Evolutionary conservation across 2,797 vertebrate species (phyloP), one percentile per base, ranked within the genome.

Genomic region (Platyrinchus mystaceus): DNA sequence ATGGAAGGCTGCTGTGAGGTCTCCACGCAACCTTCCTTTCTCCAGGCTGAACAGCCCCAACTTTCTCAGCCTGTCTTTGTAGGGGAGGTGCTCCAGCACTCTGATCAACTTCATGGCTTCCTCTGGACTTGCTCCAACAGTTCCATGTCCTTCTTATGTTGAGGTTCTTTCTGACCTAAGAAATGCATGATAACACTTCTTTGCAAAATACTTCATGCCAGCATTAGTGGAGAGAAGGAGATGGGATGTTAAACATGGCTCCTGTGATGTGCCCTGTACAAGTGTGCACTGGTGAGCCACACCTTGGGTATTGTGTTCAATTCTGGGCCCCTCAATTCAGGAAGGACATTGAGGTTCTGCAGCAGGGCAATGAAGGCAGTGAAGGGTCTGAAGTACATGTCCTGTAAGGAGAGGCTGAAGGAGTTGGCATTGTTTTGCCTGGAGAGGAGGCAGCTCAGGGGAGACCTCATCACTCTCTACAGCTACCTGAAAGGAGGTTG

Each of bases 391-490:
- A 13, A 50, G 37, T 9, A n/a, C 13, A 43, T 8, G 22, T 36
- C 22, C 27, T 56, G 15, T 21, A 27, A 50, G 26, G 6, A 36
- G 32, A 2, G 3, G 6, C 37, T 71, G 32, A 64, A 19, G 36
- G 32, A 71, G 36, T 6, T 70, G 49, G 12, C 1, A 5, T 3
- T 36, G 12, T 64, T 43, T 0, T 27, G 6, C n/a, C 12, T 12
- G n/a, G 16, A 5, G 12, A 21, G 56, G 10, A 37, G 6, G 13
- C 30, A 4, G 7, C 20, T 52, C n/a, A 6, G 7, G 12, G 3
- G 20, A 0, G 10, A 52, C 1, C 0, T n/a, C 24, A 34, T 13
- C 6, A 0, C 37, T 52, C 18, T 17, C 37, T 22, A 6, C 3
- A 30, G 8, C 7, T 12, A 6, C 13, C n/a, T 12, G 37, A 32